Conservation (phyloP, 2,797 vertebrate genomes). For the Halcyon smyrnensis region DNA sequence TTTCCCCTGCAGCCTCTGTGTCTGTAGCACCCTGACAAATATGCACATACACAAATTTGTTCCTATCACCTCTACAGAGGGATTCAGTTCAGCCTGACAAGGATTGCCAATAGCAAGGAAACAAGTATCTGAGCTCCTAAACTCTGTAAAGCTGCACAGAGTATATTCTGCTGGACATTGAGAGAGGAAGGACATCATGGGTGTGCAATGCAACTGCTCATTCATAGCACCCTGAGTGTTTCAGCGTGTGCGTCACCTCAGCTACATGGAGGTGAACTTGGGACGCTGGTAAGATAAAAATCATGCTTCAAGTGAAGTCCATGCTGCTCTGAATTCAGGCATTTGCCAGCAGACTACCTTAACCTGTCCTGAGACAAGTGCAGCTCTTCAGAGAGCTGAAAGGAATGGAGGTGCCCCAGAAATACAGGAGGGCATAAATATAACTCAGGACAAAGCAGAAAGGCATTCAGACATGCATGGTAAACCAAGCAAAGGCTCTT, state of each 20-base stretch:
- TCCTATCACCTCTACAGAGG: neutral
- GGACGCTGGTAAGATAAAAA: neutral
- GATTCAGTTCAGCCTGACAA: neutral
- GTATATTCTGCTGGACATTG: neutral
- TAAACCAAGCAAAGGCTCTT: neutral
- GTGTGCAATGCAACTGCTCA: neutral
- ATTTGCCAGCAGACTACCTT: neutral
- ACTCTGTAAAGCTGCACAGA: neutral
- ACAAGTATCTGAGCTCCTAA: neutral
- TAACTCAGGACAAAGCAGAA: neutral
- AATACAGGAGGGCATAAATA: neutral
- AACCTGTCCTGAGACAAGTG: neutral
- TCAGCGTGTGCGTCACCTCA: neutral
- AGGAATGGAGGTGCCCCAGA: neutral
- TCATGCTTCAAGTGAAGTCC: neutral
- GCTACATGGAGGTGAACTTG: neutral
- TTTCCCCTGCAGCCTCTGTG: conserved; percentile 10
- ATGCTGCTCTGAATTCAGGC: neutral
- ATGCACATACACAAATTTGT: neutral
- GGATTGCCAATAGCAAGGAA: neutral
- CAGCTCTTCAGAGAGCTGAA: neutral
- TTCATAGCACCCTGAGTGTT: neutral
- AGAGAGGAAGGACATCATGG: neutral
- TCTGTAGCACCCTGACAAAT: neutral
- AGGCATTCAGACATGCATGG: neutral